These are phyloP conservation scores for Romanogobio albipinnatus DNA, from an alignment of 2,113 vertebrate genomes.

Conservation along the genomic window DNA sequence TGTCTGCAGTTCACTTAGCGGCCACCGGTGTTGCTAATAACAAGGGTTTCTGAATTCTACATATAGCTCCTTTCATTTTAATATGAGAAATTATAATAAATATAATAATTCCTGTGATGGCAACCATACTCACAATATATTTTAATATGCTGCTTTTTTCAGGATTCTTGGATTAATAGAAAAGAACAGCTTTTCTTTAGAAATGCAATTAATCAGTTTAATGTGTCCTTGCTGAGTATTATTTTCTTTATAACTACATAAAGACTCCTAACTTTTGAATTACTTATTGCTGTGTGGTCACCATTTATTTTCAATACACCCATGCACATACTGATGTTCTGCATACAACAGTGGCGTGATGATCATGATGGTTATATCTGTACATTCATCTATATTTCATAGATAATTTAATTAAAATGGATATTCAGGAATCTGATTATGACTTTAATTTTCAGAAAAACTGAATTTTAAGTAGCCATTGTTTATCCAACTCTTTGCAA, in stretches of 20 bases:
- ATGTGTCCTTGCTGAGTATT: too few species aligned
- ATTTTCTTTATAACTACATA: too few species aligned
- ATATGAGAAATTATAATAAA: background rate
- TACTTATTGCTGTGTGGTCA: too few species aligned
- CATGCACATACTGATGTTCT: background rate
- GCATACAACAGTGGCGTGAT: background rate
- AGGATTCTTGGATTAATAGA: background rate
- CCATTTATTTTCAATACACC: too few species aligned
- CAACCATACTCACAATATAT: background rate
- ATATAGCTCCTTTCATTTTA: too few species aligned
- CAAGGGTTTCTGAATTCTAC: too few species aligned
- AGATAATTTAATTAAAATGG: background rate
- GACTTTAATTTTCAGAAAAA: background rate
- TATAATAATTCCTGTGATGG: background rate
- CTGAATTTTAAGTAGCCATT: conserved; percentile 22
- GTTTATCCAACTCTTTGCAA: background rate
- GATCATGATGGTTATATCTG: background rate
- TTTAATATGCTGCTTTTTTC: background rate
- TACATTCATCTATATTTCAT: background rate
- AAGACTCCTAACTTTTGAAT: too few species aligned
- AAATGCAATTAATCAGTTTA: background rate
- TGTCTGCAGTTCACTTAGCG: too few species aligned
- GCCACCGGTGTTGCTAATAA: too few species aligned
- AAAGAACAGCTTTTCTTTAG: background rate
- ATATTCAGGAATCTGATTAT: background rate